Conservation (phyloP, 2,888 invertebrate genomes). For the Apoderus coryli region DNA sequence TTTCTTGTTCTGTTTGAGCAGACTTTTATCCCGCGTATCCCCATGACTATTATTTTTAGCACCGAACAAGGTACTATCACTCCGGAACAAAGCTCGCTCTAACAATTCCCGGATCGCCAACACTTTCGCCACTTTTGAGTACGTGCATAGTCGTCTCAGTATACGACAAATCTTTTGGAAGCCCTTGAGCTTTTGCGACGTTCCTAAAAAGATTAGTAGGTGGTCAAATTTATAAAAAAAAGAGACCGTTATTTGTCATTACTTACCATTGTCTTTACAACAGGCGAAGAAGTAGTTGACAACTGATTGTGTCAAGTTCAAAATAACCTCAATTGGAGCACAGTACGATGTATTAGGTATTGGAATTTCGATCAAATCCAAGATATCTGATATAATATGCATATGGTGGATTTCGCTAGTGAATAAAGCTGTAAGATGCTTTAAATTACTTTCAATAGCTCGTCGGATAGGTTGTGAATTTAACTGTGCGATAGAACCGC, state of each 20-base stretch:
- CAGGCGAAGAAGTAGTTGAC: conserved; percentile 67
- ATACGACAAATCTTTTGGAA: conserved; percentile 48
- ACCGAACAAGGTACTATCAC: conserved; percentile 54
- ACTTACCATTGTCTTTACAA: conserved; percentile 47
- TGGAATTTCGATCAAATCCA: conserved; percentile 51
- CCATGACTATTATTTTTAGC: conserved; percentile 38
- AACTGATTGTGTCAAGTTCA: conserved; percentile 55
- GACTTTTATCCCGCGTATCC: conserved; percentile 34
- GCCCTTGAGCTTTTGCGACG: conserved; percentile 45
- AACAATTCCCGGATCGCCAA: conserved; percentile 58
- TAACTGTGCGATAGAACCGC: conserved; percentile 30
- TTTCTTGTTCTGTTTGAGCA: conserved; percentile 63
- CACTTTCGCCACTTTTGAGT: conserved; percentile 54
- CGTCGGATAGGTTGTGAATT: conserved; percentile 33
- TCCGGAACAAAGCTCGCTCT: conserved; percentile 55
- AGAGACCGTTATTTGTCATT: neutral
- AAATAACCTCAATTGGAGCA: conserved; percentile 46
- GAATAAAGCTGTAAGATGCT: conserved; percentile 32
- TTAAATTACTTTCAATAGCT: conserved; percentile 35
- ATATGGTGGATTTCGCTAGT: conserved; percentile 29
- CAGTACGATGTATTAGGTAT: conserved; percentile 32
- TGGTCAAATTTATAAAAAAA: conserved; percentile 7
- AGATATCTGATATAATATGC: conserved; percentile 43
- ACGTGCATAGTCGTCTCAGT: conserved; percentile 48
- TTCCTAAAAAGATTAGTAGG: conserved; percentile 34